These are phyloP conservation scores for Sebastes diploproa DNA, from an alignment of 2,797 vertebrate genomes.

Conservation along the genomic window DNA sequence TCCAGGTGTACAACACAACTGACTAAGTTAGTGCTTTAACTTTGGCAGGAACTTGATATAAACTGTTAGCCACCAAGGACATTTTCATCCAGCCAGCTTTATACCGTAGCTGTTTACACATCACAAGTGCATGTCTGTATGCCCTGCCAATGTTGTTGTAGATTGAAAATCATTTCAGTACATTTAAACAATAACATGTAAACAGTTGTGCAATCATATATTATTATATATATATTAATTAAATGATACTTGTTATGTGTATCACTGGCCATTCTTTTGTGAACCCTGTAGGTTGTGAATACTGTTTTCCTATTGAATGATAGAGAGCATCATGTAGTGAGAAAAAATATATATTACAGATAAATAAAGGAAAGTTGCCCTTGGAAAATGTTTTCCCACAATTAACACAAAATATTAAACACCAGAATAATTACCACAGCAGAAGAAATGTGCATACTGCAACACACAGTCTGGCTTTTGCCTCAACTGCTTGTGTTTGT, in stretches of 20 bases:
- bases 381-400: neutral
- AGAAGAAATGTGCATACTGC: neutral
- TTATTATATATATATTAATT: too few species aligned
- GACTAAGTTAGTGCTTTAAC: neutral
- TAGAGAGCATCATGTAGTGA: neutral
- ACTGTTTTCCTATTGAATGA: neutral
- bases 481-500: constrained; percentile 2
- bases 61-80: neutral
- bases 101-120: neutral
- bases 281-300: neutral
- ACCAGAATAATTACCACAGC: neutral
- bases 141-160: neutral
- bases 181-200: neutral
- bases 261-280: neutral
- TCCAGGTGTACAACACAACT: neutral
- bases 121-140: neutral
- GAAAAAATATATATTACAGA: too few species aligned
- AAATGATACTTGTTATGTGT: neutral
- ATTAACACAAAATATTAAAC: neutral
- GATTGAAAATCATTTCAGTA: neutral
- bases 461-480: neutral
- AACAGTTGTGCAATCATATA: neutral
- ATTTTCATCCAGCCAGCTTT: neutral
- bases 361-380: neutral
- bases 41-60: neutral